These are phyloP conservation scores for Melanerpes aurifrons DNA, from an alignment of 2,113 vertebrate genomes.

Conservation along the genomic window DNA sequence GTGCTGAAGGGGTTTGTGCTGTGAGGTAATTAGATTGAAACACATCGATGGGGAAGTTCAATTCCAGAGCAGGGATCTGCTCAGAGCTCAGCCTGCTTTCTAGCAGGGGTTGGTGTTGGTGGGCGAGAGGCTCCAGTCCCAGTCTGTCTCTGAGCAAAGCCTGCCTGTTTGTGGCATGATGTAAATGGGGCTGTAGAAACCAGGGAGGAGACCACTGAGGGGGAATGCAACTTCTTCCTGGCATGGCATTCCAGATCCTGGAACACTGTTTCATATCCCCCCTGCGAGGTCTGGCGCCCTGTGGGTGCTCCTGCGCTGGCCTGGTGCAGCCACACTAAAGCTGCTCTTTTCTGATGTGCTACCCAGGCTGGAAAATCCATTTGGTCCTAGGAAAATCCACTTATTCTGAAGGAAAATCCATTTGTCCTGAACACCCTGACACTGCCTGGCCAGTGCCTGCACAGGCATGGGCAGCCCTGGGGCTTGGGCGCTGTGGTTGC, in stretches of 20 bases:
- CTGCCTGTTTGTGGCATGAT: neutral
- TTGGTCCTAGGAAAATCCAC: neutral
- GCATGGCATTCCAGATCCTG: neutral
- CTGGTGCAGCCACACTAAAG: neutral
- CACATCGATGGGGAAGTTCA: neutral
- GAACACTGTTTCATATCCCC: neutral
- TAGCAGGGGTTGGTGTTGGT: accelerated
- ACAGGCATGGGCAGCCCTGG: neutral
- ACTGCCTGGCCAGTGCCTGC: neutral
- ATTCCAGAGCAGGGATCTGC: neutral
- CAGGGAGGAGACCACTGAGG: neutral
- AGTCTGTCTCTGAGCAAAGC: neutral
- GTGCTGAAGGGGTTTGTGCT: neutral
- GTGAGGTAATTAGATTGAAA: neutral
- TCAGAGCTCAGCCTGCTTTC: neutral
- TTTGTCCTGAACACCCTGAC: neutral
- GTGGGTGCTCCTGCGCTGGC: neutral
- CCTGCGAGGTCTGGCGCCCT: accelerated
- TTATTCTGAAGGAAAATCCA: too few species aligned
- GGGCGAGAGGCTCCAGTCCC: accelerated
- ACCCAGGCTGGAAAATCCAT: neutral
- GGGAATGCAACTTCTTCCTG: neutral
- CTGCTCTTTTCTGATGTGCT: neutral
- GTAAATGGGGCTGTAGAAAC: neutral
- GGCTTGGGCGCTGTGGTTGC: neutral